Evolutionary conservation across 2,888 invertebrate genomes (phyloP).

Genomic region (Ennomos fuscantarius): DNA sequence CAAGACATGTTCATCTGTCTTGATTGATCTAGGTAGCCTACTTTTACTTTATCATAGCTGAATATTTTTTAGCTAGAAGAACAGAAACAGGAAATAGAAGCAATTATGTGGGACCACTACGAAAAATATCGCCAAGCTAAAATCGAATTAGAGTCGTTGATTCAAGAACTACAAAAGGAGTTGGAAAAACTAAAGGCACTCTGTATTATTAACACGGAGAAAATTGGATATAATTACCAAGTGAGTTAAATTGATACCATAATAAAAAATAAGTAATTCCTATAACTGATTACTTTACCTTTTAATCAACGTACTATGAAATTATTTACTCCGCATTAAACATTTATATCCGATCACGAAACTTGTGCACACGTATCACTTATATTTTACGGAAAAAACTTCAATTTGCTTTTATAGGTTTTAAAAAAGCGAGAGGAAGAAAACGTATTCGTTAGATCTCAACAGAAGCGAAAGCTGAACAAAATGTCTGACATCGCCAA

Average conservation of each 20-base stretch:
- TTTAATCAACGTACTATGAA: too few species aligned
- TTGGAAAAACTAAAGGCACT: slow-evolving; percentile 91
- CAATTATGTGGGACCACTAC: slow-evolving; percentile 88
- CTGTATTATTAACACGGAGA: slow-evolving; percentile 94
- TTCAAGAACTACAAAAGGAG: slow-evolving; percentile 91
- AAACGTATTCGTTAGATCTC: slow-evolving; percentile 90
- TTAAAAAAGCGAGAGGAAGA: slow-evolving; percentile 95
- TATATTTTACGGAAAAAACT: too few species aligned
- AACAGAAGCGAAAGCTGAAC: slow-evolving; percentile 91
- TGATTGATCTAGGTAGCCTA: too few species aligned
- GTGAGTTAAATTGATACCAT: slow-evolving; percentile 43
- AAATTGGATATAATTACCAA: slow-evolving; percentile 96
- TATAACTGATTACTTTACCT: too few species aligned
- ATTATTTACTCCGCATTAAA: too few species aligned
- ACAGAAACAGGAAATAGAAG: slow-evolving; percentile 84
- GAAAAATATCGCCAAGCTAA: slow-evolving; percentile 89
- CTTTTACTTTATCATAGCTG: too few species aligned
- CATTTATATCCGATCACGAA: too few species aligned
- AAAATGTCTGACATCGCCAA: slow-evolving; percentile 91
- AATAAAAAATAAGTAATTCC: too few species aligned
- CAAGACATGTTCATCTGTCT: too few species aligned
- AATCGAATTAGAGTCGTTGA: slow-evolving; percentile 88
- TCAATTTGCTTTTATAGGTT: slow-evolving; percentile 67
- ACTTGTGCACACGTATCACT: too few species aligned
- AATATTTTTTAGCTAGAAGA: slow-evolving; percentile 66